These are phyloP conservation scores for Ceyx melanurus DNA, from an alignment of 2,113 vertebrate species.

Conservation along the genomic window DNA sequence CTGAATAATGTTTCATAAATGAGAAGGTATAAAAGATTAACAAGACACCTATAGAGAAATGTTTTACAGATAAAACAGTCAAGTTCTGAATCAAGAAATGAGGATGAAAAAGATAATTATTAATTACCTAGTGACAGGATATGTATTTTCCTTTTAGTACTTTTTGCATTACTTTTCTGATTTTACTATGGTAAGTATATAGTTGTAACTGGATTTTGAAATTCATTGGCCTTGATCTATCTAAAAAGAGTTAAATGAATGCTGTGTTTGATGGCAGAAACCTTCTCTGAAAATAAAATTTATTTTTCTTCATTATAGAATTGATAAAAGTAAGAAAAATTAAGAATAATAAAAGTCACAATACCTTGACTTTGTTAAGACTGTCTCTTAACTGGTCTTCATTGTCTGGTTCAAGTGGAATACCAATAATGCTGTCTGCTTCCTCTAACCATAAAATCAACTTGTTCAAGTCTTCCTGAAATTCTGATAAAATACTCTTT, in stretches of 20 bases:
- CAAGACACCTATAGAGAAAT: background rate
- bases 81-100: background rate
- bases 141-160: background rate
- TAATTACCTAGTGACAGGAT: background rate
- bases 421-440: slow-evolving; percentile 71
- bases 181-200: background rate
- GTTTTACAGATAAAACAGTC: background rate
- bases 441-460: slow-evolving; percentile 89
- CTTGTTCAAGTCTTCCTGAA: slow-evolving; percentile 86
- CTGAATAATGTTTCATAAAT: background rate
- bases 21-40: background rate
- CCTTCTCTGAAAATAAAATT: background rate
- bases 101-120: background rate
- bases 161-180: background rate
- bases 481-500: slow-evolving; percentile 77
- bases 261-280: background rate
- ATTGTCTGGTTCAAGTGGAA: slow-evolving; percentile 82
- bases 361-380: slow-evolving; percentile 91
- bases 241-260: background rate
- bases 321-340: background rate
- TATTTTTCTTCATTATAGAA: background rate
- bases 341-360: background rate
- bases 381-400: slow-evolving; percentile 85
- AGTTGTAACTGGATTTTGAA: background rate
- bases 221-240: background rate